Conservation (phyloP, 2,113 vertebrate genomes). For the Casuarius casuarius region DNA sequence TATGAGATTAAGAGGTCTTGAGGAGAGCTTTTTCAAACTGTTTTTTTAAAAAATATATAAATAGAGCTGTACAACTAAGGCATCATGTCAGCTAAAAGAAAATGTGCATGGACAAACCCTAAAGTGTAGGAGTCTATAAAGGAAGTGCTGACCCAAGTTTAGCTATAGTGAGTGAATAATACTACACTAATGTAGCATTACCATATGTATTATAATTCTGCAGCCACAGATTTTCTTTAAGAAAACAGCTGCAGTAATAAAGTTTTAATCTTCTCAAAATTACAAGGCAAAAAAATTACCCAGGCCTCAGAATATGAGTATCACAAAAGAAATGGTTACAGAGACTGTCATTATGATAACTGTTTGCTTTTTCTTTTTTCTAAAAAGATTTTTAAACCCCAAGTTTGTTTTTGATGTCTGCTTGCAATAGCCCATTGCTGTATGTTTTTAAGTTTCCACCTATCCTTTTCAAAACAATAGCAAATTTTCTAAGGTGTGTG, state of each 20-base stretch:
- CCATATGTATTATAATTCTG: slow-evolving; percentile 38
- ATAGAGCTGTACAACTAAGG: not conserved
- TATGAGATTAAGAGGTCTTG: not conserved
- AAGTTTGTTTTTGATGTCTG: not conserved
- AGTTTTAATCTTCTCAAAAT: slow-evolving; percentile 54
- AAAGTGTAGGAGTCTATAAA: slow-evolving; percentile 20
- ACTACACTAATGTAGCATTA: slow-evolving; percentile 52
- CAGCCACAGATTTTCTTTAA: slow-evolving; percentile 11
- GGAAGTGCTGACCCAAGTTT: slow-evolving; percentile 62
- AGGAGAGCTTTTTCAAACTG: not conserved
- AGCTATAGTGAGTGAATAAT: slow-evolving; percentile 54
- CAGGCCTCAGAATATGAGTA: slow-evolving; percentile 17
- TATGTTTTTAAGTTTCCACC: not conserved
- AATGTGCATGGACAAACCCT: not conserved
- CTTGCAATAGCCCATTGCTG: not conserved
- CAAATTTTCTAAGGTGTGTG: not conserved
- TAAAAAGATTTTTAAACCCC: not conserved
- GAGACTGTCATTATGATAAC: slow-evolving; percentile 17
- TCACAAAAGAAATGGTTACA: slow-evolving; percentile 11
- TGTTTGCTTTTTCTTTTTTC: slow-evolving; percentile 14
- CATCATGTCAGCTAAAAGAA: slow-evolving; percentile 30
- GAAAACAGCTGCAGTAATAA: slow-evolving; percentile 47
- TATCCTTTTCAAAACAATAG: not conserved
- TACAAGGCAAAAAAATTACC: slow-evolving; percentile 44
- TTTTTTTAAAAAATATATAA: not conserved